Conservation (phyloP, 2,888 invertebrate genomes). For the Trissolcus brochymenae region DNA sequence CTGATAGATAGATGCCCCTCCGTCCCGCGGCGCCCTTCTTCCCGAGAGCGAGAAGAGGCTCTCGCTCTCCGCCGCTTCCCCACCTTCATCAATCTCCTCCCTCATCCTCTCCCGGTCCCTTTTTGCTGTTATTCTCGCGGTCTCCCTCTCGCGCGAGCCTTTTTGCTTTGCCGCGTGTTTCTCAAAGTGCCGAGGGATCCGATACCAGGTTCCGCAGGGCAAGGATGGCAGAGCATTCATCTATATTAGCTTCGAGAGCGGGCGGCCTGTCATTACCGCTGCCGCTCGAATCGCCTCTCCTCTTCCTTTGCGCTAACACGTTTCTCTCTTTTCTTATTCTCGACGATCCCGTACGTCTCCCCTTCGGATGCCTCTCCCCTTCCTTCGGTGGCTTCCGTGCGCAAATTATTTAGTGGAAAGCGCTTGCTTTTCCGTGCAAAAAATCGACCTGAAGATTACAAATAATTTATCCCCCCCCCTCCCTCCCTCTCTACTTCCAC, state of each 20-base stretch:
- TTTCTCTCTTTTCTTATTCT: slow-evolving; percentile 37
- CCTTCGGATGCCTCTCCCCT: not conserved
- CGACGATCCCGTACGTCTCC: not conserved
- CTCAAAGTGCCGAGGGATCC: slow-evolving; percentile 57
- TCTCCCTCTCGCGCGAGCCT: slow-evolving; percentile 27
- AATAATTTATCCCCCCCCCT: not conserved
- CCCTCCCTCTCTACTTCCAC: too few species aligned
- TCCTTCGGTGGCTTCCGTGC: not conserved
- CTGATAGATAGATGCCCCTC: slow-evolving; percentile 76
- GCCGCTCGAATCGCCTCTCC: slow-evolving; percentile 66
- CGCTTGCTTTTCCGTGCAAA: not conserved
- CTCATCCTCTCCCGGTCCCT: slow-evolving; percentile 30
- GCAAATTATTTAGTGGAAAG: slow-evolving; percentile 8
- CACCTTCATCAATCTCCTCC: slow-evolving; percentile 56
- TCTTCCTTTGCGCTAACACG: slow-evolving; percentile 53
- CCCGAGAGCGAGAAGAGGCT: slow-evolving; percentile 45
- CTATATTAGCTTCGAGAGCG: slow-evolving; percentile 77
- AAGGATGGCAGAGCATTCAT: slow-evolving; percentile 76
- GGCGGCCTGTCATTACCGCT: slow-evolving; percentile 77
- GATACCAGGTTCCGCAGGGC: slow-evolving; percentile 69
- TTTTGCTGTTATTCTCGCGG: slow-evolving; percentile 40
- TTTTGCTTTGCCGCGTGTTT: slow-evolving; percentile 55
- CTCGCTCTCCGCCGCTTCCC: slow-evolving; percentile 48
- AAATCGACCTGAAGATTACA: not conserved
- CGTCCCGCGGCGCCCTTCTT: slow-evolving; percentile 56